Conservation (phyloP, 2,888 invertebrate genomes). For the Carabus problematicus region DNA sequence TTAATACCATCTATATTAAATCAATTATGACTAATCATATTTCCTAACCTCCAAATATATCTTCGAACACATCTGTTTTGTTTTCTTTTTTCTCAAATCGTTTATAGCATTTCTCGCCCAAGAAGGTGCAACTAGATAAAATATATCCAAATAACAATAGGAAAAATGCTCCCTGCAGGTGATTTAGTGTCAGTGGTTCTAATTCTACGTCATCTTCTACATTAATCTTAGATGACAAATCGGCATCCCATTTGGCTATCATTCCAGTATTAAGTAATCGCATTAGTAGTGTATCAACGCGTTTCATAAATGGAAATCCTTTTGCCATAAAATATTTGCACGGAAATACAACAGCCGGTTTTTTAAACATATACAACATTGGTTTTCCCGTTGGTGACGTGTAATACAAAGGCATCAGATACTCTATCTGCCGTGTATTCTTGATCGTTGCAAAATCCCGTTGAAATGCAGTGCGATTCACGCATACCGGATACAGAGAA, state of each 20-base stretch:
- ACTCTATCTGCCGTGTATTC: constrained; percentile 16
- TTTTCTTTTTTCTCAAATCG: neutral
- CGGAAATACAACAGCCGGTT: constrained; percentile 14
- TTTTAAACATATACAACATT: constrained; percentile 21
- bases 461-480: constrained; percentile 32
- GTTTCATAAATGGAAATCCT: constrained; percentile 43
- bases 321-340: constrained; percentile 21
- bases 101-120: neutral
- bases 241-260: constrained; percentile 44
- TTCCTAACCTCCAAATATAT: too few relatives aligned
- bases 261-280: constrained; percentile 41
- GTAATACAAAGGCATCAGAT: constrained; percentile 19
- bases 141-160: constrained; percentile 25
- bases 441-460: constrained; percentile 24
- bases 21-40: too few relatives aligned
- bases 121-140: neutral
- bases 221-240: neutral
- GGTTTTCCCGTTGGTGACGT: constrained; percentile 29
- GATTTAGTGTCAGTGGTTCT: constrained; percentile 29
- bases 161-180: constrained; percentile 36
- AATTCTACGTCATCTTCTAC: neutral
- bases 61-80: neutral
- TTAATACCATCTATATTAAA: too few relatives aligned
- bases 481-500: constrained; percentile 21
- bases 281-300: constrained; percentile 37